Conservation (phyloP, 2,888 invertebrate species). For the Sericinus montela region DNA sequence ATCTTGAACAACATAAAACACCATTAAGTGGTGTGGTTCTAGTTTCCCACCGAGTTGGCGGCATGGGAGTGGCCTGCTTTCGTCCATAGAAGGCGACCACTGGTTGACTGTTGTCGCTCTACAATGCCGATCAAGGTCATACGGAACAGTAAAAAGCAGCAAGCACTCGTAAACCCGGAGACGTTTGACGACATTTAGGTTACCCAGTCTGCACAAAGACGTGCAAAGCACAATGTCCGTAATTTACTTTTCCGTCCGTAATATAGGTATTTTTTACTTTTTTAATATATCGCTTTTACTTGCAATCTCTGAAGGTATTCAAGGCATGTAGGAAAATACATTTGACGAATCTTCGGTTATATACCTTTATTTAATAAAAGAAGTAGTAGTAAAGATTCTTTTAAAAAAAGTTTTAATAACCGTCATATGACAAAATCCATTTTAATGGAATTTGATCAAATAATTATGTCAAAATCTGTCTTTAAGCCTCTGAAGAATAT, state of each 20-base stretch:
- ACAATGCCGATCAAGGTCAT: constrained; percentile 57
- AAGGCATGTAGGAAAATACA: no score
- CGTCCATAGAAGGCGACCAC: constrained; percentile 44
- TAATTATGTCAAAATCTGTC: no score
- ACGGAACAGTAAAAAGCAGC: constrained; percentile 49
- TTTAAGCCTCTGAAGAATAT: no score
- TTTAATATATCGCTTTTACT: constrained; percentile 4
- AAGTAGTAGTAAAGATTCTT: no score
- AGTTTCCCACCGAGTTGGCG: constrained; percentile 57
- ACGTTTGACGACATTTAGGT: constrained; percentile 50
- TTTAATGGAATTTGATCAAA: no score
- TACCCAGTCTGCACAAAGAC: constrained; percentile 35
- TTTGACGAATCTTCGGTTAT: no score
- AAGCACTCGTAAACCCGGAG: constrained; percentile 50
- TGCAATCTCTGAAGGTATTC: not conserved
- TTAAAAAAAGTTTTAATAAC: no score
- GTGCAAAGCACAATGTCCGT: constrained; percentile 21
- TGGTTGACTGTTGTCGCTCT: constrained; percentile 50
- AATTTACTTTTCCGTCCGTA: no score
- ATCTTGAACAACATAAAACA: no score
- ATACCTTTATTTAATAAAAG: no score
- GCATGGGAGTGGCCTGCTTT: constrained; percentile 59
- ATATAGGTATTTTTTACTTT: no score
- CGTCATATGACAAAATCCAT: no score
- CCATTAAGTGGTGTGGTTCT: constrained; percentile 26